A percentile compares a stretch with the other conserved stretches of the same genome.
These are phyloP conservation scores for Stomatorhinus ivindoensis DNA, from an alignment of 2,113 vertebrate species.

Conservation along the genomic window DNA sequence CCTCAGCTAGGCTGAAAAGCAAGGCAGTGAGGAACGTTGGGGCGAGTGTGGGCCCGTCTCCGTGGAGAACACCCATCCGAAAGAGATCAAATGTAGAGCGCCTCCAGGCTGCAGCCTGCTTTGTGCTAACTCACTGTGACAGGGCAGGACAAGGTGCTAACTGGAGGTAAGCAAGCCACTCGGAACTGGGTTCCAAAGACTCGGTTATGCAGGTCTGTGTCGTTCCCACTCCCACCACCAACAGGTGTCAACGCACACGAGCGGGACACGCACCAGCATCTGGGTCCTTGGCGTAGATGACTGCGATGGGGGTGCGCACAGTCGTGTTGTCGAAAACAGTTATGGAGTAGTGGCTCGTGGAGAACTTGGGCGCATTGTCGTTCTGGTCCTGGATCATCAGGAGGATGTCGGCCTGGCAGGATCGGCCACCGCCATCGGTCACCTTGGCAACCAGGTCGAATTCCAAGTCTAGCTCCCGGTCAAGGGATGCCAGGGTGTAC, in stretches of 20 bases:
- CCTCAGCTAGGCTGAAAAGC: neutral
- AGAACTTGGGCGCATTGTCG: conserved; percentile 82
- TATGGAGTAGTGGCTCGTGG: conserved; percentile 75
- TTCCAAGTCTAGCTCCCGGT: conserved; percentile 67
- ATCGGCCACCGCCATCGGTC: conserved; percentile 83
- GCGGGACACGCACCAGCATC: conserved; percentile 70
- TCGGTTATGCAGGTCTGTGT: neutral
- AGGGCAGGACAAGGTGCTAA: neutral
- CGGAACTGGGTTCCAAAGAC: neutral
- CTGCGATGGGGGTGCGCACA: conserved; percentile 76
- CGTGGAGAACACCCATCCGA: neutral
- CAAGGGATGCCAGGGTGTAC: conserved; percentile 68
- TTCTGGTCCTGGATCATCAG: conserved; percentile 79
- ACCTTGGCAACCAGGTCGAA: conserved; percentile 80
- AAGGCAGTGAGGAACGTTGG: neutral
- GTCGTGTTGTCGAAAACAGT: conserved; percentile 93
- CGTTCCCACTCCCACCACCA: neutral
- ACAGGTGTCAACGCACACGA: neutral
- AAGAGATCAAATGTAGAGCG: neutral
- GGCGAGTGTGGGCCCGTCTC: neutral
- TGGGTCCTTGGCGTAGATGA: conserved; percentile 82
- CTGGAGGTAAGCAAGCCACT: neutral
- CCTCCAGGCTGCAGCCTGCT: neutral
- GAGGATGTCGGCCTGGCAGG: conserved; percentile 77
- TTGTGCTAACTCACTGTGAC: neutral